These are phyloP conservation scores for Parnassius glacialis DNA, from an alignment of 2,888 invertebrate species.

Conservation along the genomic window DNA sequence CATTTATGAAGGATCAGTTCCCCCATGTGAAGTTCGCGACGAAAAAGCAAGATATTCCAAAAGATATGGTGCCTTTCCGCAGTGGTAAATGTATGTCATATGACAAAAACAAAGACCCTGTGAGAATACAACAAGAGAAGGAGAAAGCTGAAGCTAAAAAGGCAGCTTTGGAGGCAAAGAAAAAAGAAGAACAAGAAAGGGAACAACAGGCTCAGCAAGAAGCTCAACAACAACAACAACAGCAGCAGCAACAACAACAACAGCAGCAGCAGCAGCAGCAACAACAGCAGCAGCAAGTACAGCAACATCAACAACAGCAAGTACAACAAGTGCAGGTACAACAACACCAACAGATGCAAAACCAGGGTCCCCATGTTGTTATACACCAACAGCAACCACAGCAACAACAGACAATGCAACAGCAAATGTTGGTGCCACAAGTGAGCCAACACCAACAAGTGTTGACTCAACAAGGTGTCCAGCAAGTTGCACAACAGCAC, in stretches of 20 bases:
- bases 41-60: conserved; percentile 75
- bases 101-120: conserved; percentile 77
- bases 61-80: conserved; percentile 75
- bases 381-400: conserved; percentile 64
- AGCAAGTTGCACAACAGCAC: conserved; percentile 73
- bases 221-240: conserved; percentile 57
- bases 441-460: conserved; percentile 78
- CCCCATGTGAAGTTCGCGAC: conserved; percentile 88
- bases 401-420: conserved; percentile 65
- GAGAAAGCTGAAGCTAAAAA: conserved; percentile 76
- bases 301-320: conserved; percentile 59
- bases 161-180: conserved; percentile 74
- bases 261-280: conserved; percentile 66
- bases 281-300: conserved; percentile 62
- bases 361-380: conserved; percentile 57
- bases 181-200: conserved; percentile 72
- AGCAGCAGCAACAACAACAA: conserved; percentile 53
- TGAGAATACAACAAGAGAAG: conserved; percentile 73
- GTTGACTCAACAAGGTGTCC: conserved; percentile 65
- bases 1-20: conserved; percentile 91
- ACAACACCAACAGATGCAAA: conserved; percentile 58
- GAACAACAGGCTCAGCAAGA: conserved; percentile 66
- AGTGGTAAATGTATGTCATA: conserved; percentile 79
- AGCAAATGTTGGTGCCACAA: conserved; percentile 75
- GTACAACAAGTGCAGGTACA: conserved; percentile 67